These are phyloP conservation scores for Operophtera brumata DNA, from an alignment of 2,888 invertebrate species.

Conservation along the genomic window DNA sequence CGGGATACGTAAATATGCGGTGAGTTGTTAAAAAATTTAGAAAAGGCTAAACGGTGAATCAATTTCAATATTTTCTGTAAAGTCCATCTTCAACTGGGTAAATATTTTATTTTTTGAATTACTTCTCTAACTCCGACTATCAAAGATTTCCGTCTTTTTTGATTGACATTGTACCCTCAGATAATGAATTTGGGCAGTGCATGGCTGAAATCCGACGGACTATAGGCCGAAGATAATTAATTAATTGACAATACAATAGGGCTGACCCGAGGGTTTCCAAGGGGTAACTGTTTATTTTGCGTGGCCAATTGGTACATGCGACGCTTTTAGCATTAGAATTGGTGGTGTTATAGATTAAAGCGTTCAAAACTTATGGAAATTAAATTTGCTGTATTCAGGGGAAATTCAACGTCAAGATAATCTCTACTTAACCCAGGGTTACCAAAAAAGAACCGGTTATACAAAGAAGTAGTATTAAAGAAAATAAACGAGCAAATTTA, in stretches of 20 bases:
- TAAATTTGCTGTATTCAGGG: too few relatives aligned
- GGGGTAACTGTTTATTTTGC: conserved; percentile 49
- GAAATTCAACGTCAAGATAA: neutral
- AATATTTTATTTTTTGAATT: neutral
- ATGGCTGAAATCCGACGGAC: conserved; percentile 45
- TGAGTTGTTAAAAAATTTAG: too few relatives aligned
- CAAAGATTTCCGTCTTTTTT: conserved; percentile 5
- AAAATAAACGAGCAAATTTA: too few relatives aligned
- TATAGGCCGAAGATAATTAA: conserved; percentile 65
- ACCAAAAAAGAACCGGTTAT: too few relatives aligned
- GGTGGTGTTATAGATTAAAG: conserved; percentile 24
- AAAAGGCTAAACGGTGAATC: too few relatives aligned
- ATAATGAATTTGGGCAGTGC: conserved; percentile 59
- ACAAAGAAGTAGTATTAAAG: too few relatives aligned
- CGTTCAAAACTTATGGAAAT: conserved; percentile 4
- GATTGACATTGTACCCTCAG: neutral
- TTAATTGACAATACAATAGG: conserved; percentile 68
- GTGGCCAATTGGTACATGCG: conserved; percentile 55
- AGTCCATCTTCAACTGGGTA: too few relatives aligned
- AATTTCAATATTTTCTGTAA: too few relatives aligned
- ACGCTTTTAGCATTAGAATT: conserved; percentile 40
- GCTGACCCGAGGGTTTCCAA: conserved; percentile 26
- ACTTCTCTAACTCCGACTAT: neutral
- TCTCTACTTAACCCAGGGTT: too few relatives aligned
- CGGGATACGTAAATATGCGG: too few relatives aligned